These are phyloP conservation scores for Mus pahari DNA, from an alignment of 2,113 vertebrate species.

Conservation along the genomic window DNA sequence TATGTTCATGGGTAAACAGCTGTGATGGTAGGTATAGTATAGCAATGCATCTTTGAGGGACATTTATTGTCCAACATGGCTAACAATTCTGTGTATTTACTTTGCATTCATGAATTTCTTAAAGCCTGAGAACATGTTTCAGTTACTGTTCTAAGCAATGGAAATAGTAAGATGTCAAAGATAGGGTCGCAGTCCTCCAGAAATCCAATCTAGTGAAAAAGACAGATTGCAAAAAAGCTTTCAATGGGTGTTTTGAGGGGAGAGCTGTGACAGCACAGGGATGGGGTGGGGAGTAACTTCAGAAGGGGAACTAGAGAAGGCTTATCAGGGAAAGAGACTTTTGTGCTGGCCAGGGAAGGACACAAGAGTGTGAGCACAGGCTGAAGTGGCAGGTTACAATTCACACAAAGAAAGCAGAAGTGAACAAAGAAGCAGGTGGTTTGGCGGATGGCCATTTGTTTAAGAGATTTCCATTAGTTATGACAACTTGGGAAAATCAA, in stretches of 20 bases:
- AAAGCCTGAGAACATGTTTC: neutral
- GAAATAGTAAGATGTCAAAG: slow-evolving; percentile 43
- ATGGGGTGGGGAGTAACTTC: neutral
- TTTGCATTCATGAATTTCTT: slow-evolving; percentile 6
- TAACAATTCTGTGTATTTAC: neutral
- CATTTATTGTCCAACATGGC: neutral
- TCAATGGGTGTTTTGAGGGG: neutral
- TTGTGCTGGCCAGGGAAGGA: neutral
- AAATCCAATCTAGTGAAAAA: neutral
- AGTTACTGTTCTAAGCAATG: neutral
- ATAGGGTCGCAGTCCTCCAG: neutral
- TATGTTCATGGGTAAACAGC: neutral
- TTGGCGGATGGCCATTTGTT: slow-evolving; percentile 13
- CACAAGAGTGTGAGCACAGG: neutral
- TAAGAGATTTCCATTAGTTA: slow-evolving; percentile 54
- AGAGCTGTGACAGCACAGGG: neutral
- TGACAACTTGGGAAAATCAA: slow-evolving; percentile 48
- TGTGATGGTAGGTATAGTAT: neutral
- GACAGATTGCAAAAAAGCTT: neutral
- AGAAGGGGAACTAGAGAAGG: neutral
- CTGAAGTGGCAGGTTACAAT: neutral
- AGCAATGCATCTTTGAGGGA: slow-evolving; percentile 10
- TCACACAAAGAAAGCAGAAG: slow-evolving; percentile 9
- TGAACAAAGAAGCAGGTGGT: slow-evolving; percentile 37
- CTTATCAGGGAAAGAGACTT: neutral